phyloP scores from a whole-genome alignment of 2,888 invertebrate genomes.

The Diploptera punctata region DNA sequence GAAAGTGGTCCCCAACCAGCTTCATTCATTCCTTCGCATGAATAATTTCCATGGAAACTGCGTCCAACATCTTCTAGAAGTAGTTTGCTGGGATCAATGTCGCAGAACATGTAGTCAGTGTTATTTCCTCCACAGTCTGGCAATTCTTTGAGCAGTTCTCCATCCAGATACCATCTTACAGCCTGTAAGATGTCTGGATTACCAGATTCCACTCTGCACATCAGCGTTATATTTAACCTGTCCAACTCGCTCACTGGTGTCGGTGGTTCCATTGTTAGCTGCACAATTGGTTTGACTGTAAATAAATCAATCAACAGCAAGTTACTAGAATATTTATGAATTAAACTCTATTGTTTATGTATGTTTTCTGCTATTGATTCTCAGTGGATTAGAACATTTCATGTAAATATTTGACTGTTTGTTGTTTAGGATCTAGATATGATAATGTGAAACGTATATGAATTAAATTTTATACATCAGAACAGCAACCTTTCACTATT shows the following conservation, averaged over 20 bases:
- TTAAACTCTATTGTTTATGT: too few relatives aligned
- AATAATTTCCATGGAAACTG: constrained; percentile 92
- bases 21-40: constrained; percentile 87
- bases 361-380: too few relatives aligned
- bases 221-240: constrained; percentile 79
- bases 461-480: too few relatives aligned
- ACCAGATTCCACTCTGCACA: constrained; percentile 79
- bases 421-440: too few relatives aligned
- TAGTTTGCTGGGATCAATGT: constrained; percentile 86
- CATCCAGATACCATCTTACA: constrained; percentile 88
- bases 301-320: constrained; percentile 41
- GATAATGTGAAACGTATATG: too few relatives aligned
- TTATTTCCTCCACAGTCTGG: constrained; percentile 70
- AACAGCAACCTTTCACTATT: too few relatives aligned
- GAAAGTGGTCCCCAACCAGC: constrained; percentile 90
- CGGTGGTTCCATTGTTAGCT: constrained; percentile 76
- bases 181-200: constrained; percentile 76
- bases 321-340: too few relatives aligned
- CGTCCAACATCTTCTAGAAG: constrained; percentile 85
- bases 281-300: constrained; percentile 80
- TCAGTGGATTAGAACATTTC: too few relatives aligned
- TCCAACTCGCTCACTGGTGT: constrained; percentile 80
- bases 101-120: constrained; percentile 67
- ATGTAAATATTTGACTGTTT: too few relatives aligned
- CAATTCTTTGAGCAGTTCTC: constrained; percentile 80